Evolutionary conservation across 2,113 vertebrate species (phyloP), one percentile per base, ranked within the genome.

Genomic region (Aphyosemion australe): DNA sequence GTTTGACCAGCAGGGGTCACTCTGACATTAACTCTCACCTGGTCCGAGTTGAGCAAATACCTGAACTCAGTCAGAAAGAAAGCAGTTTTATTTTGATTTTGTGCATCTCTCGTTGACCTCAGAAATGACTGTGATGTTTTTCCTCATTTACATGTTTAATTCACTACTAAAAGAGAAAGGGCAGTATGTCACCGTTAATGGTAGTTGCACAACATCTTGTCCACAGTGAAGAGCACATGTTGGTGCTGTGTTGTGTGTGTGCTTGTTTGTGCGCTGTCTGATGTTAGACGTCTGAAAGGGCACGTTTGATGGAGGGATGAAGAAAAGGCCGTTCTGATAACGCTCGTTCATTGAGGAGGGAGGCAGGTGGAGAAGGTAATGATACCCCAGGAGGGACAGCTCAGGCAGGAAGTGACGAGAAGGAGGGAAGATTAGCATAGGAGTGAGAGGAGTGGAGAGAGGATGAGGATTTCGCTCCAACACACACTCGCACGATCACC

Each of bases 1-100:
- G 10, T 60, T 21, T 57, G 2, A 12, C 88, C 91, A 90, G 72
- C 46, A 90, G 91, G 88, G 84, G 89, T 84, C 88, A 87, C 80
- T 82, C 47, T 86, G 59, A 67, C 61, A 85, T 82, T 64, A 73
- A 76, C 42, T 66, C 52, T 76, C 48, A 70, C 6, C 14, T 66
- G 15, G 32, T 16, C 31, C 55, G 46, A 54, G 8, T 9, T 18
- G 26, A 6, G 34, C 46, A 4, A 41, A 57, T 20, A 50, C 31
- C 32, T 54, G 12, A 21, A 52, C 15, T 48, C n/a, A 51, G 7
- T 39, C 14, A 58, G 10, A 14, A 26, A 51, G 6, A 21, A 3
- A 42, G 8, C 61, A 65, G 43, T 19, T 69, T 50, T 15, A 9
- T 12, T 34, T 14, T 13, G 8, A 26, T 46, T 32, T 43, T 69